Evolutionary conservation across 2,113 vertebrate genomes (phyloP), one percentile per base, ranked within the genome.

Genomic region (Pteronura brasiliensis): DNA sequence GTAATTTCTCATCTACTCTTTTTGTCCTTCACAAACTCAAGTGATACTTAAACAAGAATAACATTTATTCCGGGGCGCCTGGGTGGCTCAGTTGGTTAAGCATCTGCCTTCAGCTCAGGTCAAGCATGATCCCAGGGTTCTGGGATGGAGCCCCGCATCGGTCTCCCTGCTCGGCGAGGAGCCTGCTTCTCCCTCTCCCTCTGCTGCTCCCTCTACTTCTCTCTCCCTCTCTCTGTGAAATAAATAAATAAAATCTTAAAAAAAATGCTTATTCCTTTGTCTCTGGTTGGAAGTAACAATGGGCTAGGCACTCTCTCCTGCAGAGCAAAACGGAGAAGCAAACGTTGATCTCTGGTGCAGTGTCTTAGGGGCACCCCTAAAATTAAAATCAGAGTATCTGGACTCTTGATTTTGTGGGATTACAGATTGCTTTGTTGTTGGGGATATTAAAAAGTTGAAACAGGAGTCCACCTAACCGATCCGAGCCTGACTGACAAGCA

Each of bases 361-460:
- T 79, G 65, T 88, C 52, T 86, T 21, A 74, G 55, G 12, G 76
- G 6, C 23, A 74, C 6, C 72, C 39, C 57, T 82, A 55, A 85
- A 76, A 39, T 69, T 27, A n/a, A 94, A 90, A 20, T 74, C 34
- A 11, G 18, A 77, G 7, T 42, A 10, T 44, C 55, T 88, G 49
- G 44, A 3, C 36, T 97, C 69, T 88, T 95, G 93, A 77, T 87
- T 93, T 71, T 81, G 34, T 31, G 81, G 71, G 85, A 94, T 93
- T 96, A 95, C 44, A 74, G 74, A 69, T 31, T 31, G 39, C 90
- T 96, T 89, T 97, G 72, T 87, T 93, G 65, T 57, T 94, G 23
- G 4, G 49, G 76, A 79, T 83, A 63, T 86, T 85, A 91, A 63
- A 74, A 39, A 59, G 23, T 81, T 93, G 52, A 94, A 95, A 57